A percentile compares a stretch with the other conserved stretches of the same genome.
phyloP scores from a whole-genome alignment of 2,113 vertebrate genomes.

The Pipa parva region DNA sequence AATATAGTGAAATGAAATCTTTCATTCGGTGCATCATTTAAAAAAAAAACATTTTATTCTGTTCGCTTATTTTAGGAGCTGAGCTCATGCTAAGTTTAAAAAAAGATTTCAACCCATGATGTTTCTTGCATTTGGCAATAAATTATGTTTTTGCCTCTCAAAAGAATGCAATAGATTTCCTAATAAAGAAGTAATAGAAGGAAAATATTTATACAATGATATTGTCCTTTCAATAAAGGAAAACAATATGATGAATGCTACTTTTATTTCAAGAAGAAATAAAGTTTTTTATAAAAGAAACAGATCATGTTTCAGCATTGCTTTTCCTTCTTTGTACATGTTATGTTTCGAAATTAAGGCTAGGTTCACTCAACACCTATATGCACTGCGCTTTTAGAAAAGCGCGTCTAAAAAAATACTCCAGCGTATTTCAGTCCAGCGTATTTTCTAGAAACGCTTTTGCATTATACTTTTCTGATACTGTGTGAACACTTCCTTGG shows the following conservation, averaged over 20 bases:
- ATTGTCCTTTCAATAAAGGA: conserved; percentile 9
- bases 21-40: neutral
- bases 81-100: neutral
- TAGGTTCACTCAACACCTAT: no score
- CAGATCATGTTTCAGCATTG: conserved; percentile 5
- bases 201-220: conserved; percentile 23
- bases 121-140: neutral
- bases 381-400: no score
- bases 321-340: conserved; percentile 17
- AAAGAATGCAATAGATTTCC: neutral
- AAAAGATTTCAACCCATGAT: neutral
- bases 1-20: no score
- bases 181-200: conserved; percentile 8
- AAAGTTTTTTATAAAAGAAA: conserved; percentile 34
- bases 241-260: conserved; percentile 14
- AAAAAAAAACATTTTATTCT: neutral
- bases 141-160: neutral
- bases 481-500: no score
- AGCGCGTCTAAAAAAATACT: no score
- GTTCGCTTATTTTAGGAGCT: neutral
- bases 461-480: no score
- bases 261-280: conserved; percentile 33
- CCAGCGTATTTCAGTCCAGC: no score
- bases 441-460: no score
- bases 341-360: conserved; percentile 36